These are phyloP conservation scores for Tachyglossus aculeatus DNA, from an alignment of 2,797 vertebrate species.

Conservation along the genomic window DNA sequence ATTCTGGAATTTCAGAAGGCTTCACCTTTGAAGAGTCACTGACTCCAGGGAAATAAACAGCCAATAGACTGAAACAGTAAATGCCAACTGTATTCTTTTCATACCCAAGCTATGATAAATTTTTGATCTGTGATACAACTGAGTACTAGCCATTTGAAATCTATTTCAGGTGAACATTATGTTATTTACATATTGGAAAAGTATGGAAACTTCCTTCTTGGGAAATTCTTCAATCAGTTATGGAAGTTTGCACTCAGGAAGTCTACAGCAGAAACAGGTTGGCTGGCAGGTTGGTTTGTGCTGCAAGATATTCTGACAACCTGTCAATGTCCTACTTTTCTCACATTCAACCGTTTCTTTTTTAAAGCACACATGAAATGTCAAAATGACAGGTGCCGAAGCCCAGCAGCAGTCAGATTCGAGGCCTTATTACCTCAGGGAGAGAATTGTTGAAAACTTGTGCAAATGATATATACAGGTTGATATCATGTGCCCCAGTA, in stretches of 20 bases:
- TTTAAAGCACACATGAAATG: constrained; percentile 81
- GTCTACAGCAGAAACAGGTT: constrained; percentile 76
- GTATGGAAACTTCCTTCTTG: constrained; percentile 53
- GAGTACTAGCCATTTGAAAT: constrained; percentile 15
- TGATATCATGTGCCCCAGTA: constrained; percentile 67
- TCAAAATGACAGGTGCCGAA: constrained; percentile 80
- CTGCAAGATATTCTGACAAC: constrained; percentile 77
- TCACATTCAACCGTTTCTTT: constrained; percentile 79
- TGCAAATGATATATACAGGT: constrained; percentile 62
- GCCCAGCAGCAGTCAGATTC: constrained; percentile 68
- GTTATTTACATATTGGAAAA: constrained; percentile 65
- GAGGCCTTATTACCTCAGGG: constrained; percentile 73
- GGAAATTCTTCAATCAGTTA: constrained; percentile 59
- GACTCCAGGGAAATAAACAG: background rate
- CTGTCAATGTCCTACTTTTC: constrained; percentile 82
- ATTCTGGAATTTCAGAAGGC: background rate
- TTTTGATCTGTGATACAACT: constrained; percentile 15
- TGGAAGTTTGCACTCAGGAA: constrained; percentile 67
- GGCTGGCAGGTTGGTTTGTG: constrained; percentile 80
- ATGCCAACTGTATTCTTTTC: background rate
- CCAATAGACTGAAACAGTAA: background rate
- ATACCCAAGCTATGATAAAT: background rate
- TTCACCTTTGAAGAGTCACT: background rate
- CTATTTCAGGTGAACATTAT: constrained; percentile 50
- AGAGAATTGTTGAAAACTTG: constrained; percentile 65